Evolutionary conservation across 2,797 vertebrate species (phyloP).

Genomic region (Phrynocephalus vlangalii): DNA sequence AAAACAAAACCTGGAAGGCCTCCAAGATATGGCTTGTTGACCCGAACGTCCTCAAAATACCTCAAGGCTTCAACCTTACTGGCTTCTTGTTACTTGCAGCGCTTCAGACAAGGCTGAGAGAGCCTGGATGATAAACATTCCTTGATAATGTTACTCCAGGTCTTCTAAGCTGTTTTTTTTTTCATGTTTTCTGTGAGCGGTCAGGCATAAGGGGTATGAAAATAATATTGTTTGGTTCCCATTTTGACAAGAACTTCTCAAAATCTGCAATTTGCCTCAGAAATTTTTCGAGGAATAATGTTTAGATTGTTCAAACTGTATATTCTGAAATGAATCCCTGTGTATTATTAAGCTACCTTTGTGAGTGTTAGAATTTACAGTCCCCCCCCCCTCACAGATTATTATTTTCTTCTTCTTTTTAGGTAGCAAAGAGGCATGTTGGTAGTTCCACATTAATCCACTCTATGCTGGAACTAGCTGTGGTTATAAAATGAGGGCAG

Average conservation of each 20-base stretch:
- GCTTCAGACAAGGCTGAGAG: background rate
- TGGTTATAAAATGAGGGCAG: no score
- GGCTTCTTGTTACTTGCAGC: background rate
- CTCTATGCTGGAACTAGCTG: no score
- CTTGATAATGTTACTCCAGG: no score
- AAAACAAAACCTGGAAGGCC: background rate
- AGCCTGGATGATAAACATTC: background rate
- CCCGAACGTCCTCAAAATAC: background rate
- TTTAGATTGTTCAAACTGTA: no score
- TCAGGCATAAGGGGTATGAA: no score
- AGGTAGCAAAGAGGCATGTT: no score
- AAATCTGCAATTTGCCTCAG: background rate
- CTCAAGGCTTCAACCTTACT: background rate
- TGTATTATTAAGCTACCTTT: no score
- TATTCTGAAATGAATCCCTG: no score
- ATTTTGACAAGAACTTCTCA: background rate
- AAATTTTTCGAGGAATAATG: background rate
- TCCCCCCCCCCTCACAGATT: no score
- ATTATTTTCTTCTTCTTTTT: no score
- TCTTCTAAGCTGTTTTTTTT: background rate
- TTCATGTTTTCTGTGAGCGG: background rate
- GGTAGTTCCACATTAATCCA: no score
- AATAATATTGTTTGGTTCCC: background rate
- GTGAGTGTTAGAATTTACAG: no score
- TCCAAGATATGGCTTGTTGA: background rate